A percentile compares a stretch with the other conserved stretches of the same genome.
Conservation (phyloP, 2,797 vertebrate genomes). For the Diglossa cyanea region DNA sequence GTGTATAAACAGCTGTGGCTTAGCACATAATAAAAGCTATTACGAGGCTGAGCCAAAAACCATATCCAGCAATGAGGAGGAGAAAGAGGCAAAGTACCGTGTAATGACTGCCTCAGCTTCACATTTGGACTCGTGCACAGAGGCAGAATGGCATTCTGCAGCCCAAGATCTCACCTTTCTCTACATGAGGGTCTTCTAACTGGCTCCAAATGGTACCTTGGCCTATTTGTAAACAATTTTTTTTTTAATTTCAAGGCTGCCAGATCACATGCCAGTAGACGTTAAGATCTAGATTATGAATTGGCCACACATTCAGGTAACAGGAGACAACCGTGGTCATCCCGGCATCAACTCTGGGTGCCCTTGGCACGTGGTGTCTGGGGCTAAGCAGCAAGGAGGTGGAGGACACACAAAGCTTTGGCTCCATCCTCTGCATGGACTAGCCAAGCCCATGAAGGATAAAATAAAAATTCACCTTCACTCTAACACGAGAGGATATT, state of each 20-base stretch:
- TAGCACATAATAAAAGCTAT: slow-evolving; percentile 45
- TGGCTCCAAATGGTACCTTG: neutral
- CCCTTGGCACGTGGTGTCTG: rapidly evolving
- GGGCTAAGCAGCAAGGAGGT: neutral
- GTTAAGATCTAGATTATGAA: neutral
- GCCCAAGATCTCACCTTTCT: neutral
- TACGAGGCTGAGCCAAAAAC: slow-evolving; percentile 38
- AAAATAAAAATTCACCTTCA: neutral
- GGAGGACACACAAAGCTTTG: neutral
- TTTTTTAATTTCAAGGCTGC: neutral
- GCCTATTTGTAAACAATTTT: neutral
- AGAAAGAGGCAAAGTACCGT: neutral
- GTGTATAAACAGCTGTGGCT: slow-evolving; percentile 55
- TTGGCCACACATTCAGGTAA: neutral
- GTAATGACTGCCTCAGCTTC: slow-evolving; percentile 20
- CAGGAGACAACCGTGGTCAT: neutral
- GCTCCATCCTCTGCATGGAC: neutral
- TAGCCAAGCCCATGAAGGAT: neutral
- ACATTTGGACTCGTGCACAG: neutral
- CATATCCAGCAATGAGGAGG: slow-evolving; percentile 22
- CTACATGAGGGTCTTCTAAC: neutral
- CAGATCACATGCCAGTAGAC: neutral
- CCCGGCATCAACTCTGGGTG: neutral
- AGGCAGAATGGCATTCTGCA: neutral
- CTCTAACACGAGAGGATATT: neutral